Evolutionary conservation across 2,797 vertebrate species (phyloP).

Genomic region (Podargus strigoides): DNA sequence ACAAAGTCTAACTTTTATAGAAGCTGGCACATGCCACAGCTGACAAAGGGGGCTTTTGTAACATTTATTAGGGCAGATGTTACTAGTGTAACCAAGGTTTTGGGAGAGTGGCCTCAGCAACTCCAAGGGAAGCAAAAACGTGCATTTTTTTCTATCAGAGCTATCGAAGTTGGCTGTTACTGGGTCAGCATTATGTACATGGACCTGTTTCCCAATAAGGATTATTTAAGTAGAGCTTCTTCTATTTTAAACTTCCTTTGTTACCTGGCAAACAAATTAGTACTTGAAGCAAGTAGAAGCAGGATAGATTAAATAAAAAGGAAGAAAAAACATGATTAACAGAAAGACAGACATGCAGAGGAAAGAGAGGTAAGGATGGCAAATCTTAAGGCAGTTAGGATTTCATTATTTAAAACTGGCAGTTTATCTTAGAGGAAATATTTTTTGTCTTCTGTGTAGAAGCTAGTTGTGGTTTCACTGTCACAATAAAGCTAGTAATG

Average conservation of each 20-base stretch:
- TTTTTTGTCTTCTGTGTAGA: not conserved
- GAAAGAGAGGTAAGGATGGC: not conserved
- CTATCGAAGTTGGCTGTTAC: not conserved
- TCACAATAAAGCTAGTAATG: not conserved
- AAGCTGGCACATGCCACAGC: not conserved
- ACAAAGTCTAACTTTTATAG: not conserved
- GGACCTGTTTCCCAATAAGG: not conserved
- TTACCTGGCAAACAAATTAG: not conserved
- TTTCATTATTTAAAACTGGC: not conserved
- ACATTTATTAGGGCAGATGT: not conserved
- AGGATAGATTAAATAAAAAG: not conserved
- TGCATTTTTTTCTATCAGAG: not conserved
- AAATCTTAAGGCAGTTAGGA: not conserved
- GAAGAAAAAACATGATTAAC: not conserved
- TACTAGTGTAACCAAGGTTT: not conserved
- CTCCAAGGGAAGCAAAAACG: not conserved
- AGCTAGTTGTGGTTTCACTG: not conserved
- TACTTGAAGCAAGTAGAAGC: not conserved
- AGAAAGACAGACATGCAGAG: not conserved
- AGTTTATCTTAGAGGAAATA: not conserved
- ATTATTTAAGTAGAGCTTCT: not conserved
- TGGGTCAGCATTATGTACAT: not conserved
- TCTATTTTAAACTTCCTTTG: not conserved
- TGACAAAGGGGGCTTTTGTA: not conserved
- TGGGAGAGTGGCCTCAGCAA: not conserved